Conservation (phyloP, 2,888 invertebrate species). For the Nemurella pictetii region DNA sequence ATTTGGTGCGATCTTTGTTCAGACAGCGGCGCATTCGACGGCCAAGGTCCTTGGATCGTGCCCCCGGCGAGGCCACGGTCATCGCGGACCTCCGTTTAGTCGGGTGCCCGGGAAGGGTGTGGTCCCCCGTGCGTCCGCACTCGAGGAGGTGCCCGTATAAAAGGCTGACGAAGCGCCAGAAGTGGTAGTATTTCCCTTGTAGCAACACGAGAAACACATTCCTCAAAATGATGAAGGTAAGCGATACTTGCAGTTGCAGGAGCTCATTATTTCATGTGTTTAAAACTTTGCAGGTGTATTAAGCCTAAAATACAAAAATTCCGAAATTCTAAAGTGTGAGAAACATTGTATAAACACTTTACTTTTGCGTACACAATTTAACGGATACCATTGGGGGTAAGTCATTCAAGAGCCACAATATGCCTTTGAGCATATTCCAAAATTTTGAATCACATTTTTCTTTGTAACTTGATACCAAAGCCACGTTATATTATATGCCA, state of each 20-base stretch:
- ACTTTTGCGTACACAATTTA: neutral
- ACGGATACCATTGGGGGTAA: neutral
- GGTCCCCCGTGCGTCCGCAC: slow-evolving; percentile 7
- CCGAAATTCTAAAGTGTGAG: neutral
- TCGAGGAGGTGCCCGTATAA: slow-evolving; percentile 26
- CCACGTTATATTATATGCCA: neutral
- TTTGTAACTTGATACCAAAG: neutral
- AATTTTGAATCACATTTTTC: neutral
- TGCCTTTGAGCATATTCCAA: neutral
- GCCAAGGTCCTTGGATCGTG: slow-evolving; percentile 16
- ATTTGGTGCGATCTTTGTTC: neutral
- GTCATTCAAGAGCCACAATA: neutral
- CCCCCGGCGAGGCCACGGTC: slow-evolving; percentile 31
- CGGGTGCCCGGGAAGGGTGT: slow-evolving; percentile 24
- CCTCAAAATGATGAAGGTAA: slow-evolving; percentile 35
- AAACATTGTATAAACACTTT: neutral
- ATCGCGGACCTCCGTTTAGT: slow-evolving; percentile 28
- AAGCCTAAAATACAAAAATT: too few species aligned
- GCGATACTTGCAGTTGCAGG: neutral
- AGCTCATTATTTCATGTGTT: neutral
- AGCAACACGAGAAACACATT: slow-evolving; percentile 26
- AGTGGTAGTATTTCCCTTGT: slow-evolving; percentile 34
- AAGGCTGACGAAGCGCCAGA: neutral
- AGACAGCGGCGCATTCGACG: neutral
- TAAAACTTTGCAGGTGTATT: too few species aligned